These are phyloP conservation scores for Tetrax tetrax DNA, from an alignment of 2,113 vertebrate species.

Conservation along the genomic window DNA sequence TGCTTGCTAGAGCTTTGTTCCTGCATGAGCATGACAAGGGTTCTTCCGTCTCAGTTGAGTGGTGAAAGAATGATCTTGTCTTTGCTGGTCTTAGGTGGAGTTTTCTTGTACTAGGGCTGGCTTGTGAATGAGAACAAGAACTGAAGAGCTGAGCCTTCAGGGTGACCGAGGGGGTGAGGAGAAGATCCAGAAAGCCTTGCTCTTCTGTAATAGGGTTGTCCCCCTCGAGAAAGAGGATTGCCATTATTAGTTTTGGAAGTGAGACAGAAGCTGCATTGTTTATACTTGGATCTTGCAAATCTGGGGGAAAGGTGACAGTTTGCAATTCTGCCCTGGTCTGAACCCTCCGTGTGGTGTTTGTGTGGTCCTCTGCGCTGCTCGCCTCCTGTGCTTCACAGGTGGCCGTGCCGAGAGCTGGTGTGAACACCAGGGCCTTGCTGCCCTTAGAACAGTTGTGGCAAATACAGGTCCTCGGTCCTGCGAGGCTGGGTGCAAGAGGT, in stretches of 20 bases:
- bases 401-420: not conserved
- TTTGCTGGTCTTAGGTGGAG: not conserved
- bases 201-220: not conserved
- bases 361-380: not conserved
- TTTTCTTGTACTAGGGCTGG: not conserved
- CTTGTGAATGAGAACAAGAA: not conserved
- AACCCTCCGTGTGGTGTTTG: not conserved
- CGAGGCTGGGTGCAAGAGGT: fast-evolving
- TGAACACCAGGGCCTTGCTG: not conserved
- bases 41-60: not conserved
- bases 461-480: not conserved
- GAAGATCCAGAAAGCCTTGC: not conserved
- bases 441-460: fast-evolving
- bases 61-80: not conserved
- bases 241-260: not conserved
- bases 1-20: not conserved
- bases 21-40: not conserved
- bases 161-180: not conserved
- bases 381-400: not conserved
- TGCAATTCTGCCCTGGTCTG: not conserved
- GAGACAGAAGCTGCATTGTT: not conserved
- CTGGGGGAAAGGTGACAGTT: not conserved
- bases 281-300: not conserved
- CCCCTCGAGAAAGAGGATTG: not conserved
- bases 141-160: not conserved